Evolutionary conservation across 2,113 vertebrate species (phyloP).

Genomic region (Carettochelys insculpta): DNA sequence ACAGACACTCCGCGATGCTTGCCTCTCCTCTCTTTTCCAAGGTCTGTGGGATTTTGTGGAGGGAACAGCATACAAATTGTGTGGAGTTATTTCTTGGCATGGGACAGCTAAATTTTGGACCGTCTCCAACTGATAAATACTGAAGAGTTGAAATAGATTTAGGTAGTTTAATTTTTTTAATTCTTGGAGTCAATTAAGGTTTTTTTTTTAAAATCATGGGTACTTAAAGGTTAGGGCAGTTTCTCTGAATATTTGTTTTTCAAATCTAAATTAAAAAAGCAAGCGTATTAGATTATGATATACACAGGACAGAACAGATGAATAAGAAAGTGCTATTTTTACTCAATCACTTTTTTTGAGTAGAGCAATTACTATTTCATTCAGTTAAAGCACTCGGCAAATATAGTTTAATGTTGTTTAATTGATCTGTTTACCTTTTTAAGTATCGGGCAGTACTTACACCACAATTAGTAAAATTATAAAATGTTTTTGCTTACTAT

Average conservation of each 20-base stretch:
- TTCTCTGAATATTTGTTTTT: conserved; percentile 35
- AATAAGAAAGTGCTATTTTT: conserved; percentile 69
- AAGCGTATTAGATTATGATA: conserved; percentile 53
- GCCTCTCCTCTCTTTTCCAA: neutral
- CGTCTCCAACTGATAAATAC: neutral
- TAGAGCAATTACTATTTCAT: conserved; percentile 61
- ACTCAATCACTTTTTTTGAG: conserved; percentile 15
- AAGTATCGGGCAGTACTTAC: conserved; percentile 55
- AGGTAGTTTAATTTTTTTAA: neutral
- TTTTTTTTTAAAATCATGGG: neutral
- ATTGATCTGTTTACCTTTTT: conserved; percentile 54
- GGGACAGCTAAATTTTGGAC: neutral
- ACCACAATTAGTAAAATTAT: conserved; percentile 33
- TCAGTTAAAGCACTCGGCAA: conserved; percentile 53
- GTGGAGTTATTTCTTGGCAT: neutral
- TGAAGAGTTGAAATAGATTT: neutral
- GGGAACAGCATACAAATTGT: neutral
- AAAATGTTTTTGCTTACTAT: conserved; percentile 27
- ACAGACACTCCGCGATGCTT: neutral
- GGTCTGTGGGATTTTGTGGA: neutral
- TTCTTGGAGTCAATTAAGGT: too few relatives aligned
- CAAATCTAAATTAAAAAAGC: conserved; percentile 42
- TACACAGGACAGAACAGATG: conserved; percentile 43
- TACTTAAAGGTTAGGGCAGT: neutral
- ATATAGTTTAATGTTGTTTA: conserved; percentile 56